phyloP scores from a whole-genome alignment of 2,888 invertebrate genomes.

The Byasa hedistus region DNA sequence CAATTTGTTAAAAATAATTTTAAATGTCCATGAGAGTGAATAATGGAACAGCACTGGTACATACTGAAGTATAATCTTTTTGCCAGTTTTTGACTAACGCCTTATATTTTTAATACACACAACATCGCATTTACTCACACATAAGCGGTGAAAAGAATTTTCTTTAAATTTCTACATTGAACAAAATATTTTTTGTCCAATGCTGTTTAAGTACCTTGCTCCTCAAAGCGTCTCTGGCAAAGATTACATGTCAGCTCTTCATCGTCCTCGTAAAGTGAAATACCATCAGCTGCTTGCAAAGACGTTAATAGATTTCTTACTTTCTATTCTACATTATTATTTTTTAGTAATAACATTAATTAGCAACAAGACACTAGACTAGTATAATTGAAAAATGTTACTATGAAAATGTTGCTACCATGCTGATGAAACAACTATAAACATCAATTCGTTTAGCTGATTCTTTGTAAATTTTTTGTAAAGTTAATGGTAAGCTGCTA shows the following conservation, averaged over 20 bases:
- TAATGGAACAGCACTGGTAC: conserved; percentile 37
- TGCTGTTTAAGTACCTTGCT: conserved; percentile 81
- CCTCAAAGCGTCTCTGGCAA: conserved; percentile 88
- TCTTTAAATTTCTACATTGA: conserved; percentile 67
- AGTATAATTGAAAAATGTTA: conserved; percentile 22
- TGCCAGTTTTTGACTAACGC: conserved; percentile 47
- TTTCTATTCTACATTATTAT: conserved; percentile 43
- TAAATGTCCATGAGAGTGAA: conserved; percentile 40
- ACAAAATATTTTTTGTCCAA: conserved; percentile 57
- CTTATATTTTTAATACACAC: conserved; percentile 60
- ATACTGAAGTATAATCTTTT: conserved; percentile 32
- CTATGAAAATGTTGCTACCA: conserved; percentile 26
- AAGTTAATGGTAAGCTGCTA: conserved; percentile 22
- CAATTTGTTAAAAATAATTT: conserved; percentile 40
- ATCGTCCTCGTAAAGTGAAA: conserved; percentile 82
- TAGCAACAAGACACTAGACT: conserved; percentile 30
- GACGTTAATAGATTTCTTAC: conserved; percentile 78
- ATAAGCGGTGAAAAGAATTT: conserved; percentile 67
- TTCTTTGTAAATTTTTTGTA: conserved; percentile 1
- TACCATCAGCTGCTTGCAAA: conserved; percentile 84
- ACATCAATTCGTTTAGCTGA: conserved; percentile 27
- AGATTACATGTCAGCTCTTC: conserved; percentile 86
- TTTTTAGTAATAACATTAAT: conserved; percentile 26
- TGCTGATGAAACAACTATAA: conserved; percentile 31
- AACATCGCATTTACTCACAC: conserved; percentile 80